Evolutionary conservation across 2,113 vertebrate genomes (phyloP).

Genomic region (Acanthisitta chloris): DNA sequence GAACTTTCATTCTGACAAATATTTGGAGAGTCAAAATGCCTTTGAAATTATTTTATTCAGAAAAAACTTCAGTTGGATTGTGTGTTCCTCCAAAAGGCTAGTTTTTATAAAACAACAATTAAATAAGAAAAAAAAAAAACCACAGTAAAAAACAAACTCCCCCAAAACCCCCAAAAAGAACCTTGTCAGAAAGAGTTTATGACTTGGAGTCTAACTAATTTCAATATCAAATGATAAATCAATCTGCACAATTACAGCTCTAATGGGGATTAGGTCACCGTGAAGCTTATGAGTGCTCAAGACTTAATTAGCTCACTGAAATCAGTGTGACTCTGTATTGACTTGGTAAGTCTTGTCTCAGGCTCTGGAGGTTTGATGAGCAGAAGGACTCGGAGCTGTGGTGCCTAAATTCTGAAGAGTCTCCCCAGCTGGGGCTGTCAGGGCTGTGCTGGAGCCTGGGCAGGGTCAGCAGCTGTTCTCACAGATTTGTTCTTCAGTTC

Average conservation of each 20-base stretch:
- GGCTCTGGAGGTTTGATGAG: neutral
- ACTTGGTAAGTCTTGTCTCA: neutral
- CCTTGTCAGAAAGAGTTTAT: neutral
- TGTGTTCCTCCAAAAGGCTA: neutral
- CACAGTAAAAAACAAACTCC: too few relatives aligned
- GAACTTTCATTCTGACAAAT: neutral
- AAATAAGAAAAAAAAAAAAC: neutral
- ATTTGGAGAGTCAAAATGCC: neutral
- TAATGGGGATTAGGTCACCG: slow-evolving; percentile 42
- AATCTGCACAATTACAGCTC: slow-evolving; percentile 34
- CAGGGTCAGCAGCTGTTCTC: neutral
- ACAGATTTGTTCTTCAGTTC: neutral
- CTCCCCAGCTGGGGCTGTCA: neutral
- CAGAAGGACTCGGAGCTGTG: neutral
- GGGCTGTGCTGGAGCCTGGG: neutral
- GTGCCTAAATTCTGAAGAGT: neutral
- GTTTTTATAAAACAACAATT: neutral
- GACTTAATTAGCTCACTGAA: slow-evolving; percentile 49
- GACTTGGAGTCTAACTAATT: slow-evolving; percentile 14
- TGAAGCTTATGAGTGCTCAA: slow-evolving; percentile 40
- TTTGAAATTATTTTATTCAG: neutral
- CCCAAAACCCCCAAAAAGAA: too few relatives aligned
- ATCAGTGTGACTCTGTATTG: neutral
- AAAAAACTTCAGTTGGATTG: neutral
- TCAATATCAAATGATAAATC: slow-evolving; percentile 43